Conservation (phyloP, 2,888 invertebrate species). For the Didymodactylos carnosus region DNA sequence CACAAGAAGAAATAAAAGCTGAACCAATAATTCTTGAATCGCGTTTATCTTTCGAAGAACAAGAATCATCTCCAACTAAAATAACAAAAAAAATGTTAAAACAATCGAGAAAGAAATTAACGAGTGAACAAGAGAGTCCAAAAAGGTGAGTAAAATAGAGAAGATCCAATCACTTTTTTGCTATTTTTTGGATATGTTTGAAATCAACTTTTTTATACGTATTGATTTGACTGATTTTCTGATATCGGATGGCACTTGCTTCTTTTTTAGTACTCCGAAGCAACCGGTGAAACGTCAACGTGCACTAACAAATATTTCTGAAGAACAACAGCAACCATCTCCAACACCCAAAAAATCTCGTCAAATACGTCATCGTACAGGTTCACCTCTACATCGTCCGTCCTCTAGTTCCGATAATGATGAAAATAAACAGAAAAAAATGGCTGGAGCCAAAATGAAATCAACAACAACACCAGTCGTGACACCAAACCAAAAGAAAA, state of each 20-base stretch:
- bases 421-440: neutral
- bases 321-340: neutral
- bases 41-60: too few relatives aligned
- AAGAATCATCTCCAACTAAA: neutral
- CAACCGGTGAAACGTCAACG: neutral
- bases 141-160: too few relatives aligned
- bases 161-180: too few relatives aligned
- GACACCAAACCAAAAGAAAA: neutral
- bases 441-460: neutral
- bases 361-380: neutral
- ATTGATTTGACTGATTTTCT: too few relatives aligned
- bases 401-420: neutral
- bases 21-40: too few relatives aligned
- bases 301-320: neutral
- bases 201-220: too few relatives aligned
- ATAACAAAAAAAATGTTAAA: neutral
- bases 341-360: neutral
- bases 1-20: neutral
- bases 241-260: too few relatives aligned
- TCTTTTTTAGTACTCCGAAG: neutral
- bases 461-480: neutral
- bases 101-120: too few relatives aligned
- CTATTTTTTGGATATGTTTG: too few relatives aligned
- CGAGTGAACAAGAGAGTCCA: too few relatives aligned
- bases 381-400: too few relatives aligned